Conservation (phyloP, 1,140 invertebrate species). For the Solen grandis region DNA sequence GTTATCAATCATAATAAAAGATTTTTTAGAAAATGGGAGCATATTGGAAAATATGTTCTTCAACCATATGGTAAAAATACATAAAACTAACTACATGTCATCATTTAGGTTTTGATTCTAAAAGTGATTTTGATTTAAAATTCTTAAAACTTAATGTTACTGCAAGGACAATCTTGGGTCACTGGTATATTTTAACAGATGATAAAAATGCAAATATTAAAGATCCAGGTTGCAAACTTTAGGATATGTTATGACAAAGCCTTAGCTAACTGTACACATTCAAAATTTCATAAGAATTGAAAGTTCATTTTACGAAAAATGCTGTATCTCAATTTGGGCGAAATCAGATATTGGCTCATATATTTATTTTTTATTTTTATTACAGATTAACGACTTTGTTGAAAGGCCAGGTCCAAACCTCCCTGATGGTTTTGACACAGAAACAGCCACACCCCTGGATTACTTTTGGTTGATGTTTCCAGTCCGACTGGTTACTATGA, state of each 20-base stretch:
- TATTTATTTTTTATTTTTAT: conserved; percentile 2
- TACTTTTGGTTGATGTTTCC: conserved; percentile 27
- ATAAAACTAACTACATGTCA: no score
- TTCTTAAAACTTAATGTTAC: no score
- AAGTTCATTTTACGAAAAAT: conserved; percentile 6
- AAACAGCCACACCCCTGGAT: not conserved
- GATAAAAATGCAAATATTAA: conserved; percentile 3
- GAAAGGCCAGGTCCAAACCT: conserved; percentile 11
- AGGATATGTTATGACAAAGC: not conserved
- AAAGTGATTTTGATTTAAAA: no score
- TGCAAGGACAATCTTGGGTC: not conserved
- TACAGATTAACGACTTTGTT: conserved; percentile 14
- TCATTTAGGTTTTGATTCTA: no score
- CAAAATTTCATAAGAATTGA: not conserved
- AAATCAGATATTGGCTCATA: conserved; percentile 6
- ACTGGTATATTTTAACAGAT: conserved; percentile 1
- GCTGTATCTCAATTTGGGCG: conserved; percentile 2
- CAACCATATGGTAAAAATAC: no score
- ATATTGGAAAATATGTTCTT: no score
- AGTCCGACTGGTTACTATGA: not conserved
- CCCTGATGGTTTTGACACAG: conserved; percentile 25
- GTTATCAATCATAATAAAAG: no score
- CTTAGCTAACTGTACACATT: not conserved
- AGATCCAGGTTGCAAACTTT: not conserved
- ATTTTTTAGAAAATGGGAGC: no score